phyloP scores from a whole-genome alignment of 2,113 vertebrate species.

The Anhinga anhinga region DNA sequence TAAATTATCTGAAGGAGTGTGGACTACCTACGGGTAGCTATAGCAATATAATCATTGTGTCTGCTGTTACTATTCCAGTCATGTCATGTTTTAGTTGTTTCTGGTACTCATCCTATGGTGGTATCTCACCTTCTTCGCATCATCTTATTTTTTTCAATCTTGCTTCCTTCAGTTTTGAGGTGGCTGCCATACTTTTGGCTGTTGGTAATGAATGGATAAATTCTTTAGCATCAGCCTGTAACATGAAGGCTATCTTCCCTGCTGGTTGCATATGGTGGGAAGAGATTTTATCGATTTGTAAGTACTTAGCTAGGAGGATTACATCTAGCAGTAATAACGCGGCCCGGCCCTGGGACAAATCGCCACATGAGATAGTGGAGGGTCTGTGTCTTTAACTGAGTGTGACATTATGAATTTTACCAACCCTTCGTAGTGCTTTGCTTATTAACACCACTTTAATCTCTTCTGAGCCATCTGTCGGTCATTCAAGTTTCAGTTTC shows the following conservation, averaged over 20 bases:
- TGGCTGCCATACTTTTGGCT: not conserved
- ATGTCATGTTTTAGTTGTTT: not conserved
- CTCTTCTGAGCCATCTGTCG: constrained; percentile 45
- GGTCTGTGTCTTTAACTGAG: constrained; percentile 11
- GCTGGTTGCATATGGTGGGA: not conserved
- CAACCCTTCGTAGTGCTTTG: not conserved
- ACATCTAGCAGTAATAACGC: not conserved
- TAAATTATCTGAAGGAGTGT: not conserved
- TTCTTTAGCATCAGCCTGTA: not conserved
- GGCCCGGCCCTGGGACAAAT: not conserved
- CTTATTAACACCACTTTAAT: constrained; percentile 56
- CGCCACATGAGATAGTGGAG: not conserved
- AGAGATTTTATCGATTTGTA: constrained; percentile 31
- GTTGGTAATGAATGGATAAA: not conserved
- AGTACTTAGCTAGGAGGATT: constrained; percentile 31
- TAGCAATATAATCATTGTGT: not conserved
- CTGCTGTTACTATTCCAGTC: not conserved
- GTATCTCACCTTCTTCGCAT: not conserved
- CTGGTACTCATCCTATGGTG: not conserved
- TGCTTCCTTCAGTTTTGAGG: not conserved
- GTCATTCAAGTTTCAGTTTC: constrained; percentile 45
- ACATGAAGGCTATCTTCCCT: not conserved
- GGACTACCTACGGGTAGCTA: not conserved
- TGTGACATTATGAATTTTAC: constrained; percentile 11
- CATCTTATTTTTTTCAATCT: not conserved